phyloP scores from a whole-genome alignment of 2,888 invertebrate species.

The Malthinus flaveolus region DNA sequence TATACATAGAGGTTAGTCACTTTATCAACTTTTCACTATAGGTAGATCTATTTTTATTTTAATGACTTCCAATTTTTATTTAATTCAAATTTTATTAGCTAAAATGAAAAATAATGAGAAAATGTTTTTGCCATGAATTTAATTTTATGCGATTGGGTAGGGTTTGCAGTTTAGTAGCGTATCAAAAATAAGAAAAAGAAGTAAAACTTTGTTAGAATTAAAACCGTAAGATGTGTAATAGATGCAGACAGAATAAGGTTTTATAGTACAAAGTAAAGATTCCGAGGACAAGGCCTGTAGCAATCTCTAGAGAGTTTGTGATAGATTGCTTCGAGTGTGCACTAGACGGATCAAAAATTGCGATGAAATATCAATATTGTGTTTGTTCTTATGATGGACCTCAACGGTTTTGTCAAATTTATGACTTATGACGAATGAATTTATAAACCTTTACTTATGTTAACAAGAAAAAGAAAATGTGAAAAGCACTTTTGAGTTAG shows the following conservation, averaged over 20 bases:
- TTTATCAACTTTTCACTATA: too few species aligned
- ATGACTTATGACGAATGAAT: slow-evolving; percentile 1
- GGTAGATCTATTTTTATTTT: too few species aligned
- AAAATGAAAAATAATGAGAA: too few species aligned
- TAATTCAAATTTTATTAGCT: too few species aligned
- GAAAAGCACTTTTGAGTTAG: not conserved
- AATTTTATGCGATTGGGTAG: too few species aligned
- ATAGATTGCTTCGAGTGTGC: slow-evolving; percentile 42
- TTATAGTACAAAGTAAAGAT: slow-evolving; percentile 22
- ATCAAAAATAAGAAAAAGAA: too few species aligned
- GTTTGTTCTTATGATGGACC: slow-evolving; percentile 35
- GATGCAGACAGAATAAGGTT: slow-evolving; percentile 35
- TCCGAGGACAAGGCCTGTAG: slow-evolving; percentile 24
- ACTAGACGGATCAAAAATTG: slow-evolving; percentile 40
- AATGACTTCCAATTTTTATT: too few species aligned
- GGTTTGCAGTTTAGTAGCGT: too few species aligned
- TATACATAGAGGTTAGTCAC: too few species aligned
- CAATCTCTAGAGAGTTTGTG: slow-evolving; percentile 37
- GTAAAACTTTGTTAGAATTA: not conserved
- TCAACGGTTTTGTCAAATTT: slow-evolving; percentile 3
- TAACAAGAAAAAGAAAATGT: not conserved
- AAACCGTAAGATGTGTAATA: slow-evolving; percentile 31
- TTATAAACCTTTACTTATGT: not conserved
- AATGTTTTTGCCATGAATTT: too few species aligned
- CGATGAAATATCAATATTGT: slow-evolving; percentile 43